Percentiles rank a stretch among this genome's conserved stretches.
phyloP scores from a whole-genome alignment of 2,888 invertebrate species.

The Phyllotreta cruciferae region DNA sequence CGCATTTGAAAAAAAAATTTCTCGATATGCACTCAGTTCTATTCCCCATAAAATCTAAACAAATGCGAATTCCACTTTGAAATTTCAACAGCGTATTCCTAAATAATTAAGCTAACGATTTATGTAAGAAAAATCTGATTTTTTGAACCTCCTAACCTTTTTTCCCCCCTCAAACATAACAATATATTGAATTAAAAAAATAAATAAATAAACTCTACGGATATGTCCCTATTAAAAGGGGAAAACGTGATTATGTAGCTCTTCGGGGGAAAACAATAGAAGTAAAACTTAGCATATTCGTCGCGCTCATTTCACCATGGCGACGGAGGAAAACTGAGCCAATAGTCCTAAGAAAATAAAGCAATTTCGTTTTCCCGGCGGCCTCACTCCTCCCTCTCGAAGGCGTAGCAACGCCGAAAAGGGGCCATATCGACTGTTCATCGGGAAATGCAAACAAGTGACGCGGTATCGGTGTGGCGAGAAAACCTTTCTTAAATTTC shows the following conservation, averaged over 20 bases:
- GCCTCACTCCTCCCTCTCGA: constrained; percentile 21
- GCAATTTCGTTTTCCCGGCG: constrained; percentile 33
- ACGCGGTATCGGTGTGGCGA: constrained; percentile 21
- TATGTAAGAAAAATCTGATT: too few species aligned
- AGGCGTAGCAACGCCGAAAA: constrained; percentile 28
- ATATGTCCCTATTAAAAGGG: too few species aligned
- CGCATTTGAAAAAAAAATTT: too few species aligned
- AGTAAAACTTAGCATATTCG: constrained; percentile 16
- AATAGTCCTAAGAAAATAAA: constrained; percentile 38
- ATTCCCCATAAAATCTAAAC: too few species aligned
- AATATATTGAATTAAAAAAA: too few species aligned
- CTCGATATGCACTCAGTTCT: too few species aligned
- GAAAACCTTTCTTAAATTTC: neutral
- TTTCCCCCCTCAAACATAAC: too few species aligned
- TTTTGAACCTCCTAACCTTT: too few species aligned
- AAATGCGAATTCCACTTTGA: too few species aligned
- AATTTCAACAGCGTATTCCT: too few species aligned
- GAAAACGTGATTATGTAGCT: constrained; percentile 8
- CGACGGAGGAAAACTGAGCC: constrained; percentile 34
- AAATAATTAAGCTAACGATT: too few species aligned
- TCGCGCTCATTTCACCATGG: constrained; percentile 30
- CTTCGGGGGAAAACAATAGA: constrained; percentile 6
- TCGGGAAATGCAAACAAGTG: constrained; percentile 25
- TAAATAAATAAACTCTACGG: too few species aligned
- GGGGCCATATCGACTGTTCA: constrained; percentile 23